Evolutionary conservation across 2,797 vertebrate genomes (phyloP).

Genomic region (Nyctibius grandis): DNA sequence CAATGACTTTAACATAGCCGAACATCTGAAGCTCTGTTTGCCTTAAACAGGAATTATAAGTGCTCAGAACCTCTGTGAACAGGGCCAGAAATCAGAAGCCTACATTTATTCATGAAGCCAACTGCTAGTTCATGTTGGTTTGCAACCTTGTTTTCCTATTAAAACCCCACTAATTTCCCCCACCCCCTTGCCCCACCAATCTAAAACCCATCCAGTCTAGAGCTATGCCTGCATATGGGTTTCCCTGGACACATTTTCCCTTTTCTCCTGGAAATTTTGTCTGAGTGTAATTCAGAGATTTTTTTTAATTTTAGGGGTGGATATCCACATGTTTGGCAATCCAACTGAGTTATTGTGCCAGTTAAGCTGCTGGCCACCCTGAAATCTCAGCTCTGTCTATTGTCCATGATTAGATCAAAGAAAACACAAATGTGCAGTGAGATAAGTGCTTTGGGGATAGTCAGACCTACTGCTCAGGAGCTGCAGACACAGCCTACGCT

Average conservation of each 20-base stretch:
- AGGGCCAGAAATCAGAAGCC: background rate
- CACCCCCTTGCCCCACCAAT: background rate
- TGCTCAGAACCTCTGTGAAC: background rate
- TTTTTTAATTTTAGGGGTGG: background rate
- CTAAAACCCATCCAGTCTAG: background rate
- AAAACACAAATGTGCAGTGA: background rate
- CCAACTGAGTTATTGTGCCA: background rate
- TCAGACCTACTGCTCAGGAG: background rate
- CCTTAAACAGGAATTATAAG: background rate
- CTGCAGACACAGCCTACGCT: background rate
- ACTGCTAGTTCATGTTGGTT: background rate
- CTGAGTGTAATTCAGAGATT: background rate
- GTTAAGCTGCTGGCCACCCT: constrained; percentile 15
- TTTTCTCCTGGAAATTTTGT: background rate
- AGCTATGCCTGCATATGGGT: background rate
- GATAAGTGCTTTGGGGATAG: background rate
- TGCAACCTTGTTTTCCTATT: background rate
- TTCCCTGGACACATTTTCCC: background rate
- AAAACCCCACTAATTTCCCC: background rate
- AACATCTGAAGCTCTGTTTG: background rate
- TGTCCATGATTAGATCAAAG: background rate
- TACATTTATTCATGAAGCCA: background rate
- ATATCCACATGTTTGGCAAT: constrained; percentile 24
- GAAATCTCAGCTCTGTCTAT: background rate
- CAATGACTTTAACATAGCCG: background rate